Evolutionary conservation across 2,797 vertebrate genomes (phyloP).

Genomic region (Glyptemys insculpta): DNA sequence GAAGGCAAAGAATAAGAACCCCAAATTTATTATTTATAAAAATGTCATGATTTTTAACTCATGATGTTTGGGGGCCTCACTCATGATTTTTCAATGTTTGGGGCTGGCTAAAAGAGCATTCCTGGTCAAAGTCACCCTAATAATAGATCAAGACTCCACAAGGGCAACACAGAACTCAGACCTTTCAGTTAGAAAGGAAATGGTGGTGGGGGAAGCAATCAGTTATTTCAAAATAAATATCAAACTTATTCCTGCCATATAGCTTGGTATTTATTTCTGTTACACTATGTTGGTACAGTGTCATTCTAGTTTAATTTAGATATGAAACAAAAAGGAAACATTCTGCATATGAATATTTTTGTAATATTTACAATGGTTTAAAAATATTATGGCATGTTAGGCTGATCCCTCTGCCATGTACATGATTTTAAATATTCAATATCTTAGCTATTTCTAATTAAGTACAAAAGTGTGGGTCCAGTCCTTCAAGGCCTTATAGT

Average conservation of each 20-base stretch:
- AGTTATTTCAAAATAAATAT: not conserved
- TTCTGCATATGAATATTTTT: not conserved
- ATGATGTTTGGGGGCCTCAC: not conserved
- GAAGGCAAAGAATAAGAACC: not conserved
- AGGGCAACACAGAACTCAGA: not conserved
- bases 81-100: not conserved
- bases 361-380: not conserved
- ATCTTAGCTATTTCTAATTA: not conserved
- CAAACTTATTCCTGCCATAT: not conserved
- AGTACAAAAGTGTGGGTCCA: not conserved
- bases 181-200: not conserved
- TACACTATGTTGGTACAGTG: not conserved
- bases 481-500: not conserved
- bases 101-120: not conserved
- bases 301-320: not conserved
- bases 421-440: not conserved
- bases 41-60: not conserved
- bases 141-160: not conserved
- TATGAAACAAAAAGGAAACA: not conserved
- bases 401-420: not conserved
- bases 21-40: not conserved
- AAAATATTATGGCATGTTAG: not conserved
- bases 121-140: not conserved
- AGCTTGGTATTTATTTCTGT: not conserved
- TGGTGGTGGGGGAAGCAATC: not conserved